Evolutionary conservation across 23 tunicate species (phyloP).

Genomic region (Halocynthia roretzi): DNA sequence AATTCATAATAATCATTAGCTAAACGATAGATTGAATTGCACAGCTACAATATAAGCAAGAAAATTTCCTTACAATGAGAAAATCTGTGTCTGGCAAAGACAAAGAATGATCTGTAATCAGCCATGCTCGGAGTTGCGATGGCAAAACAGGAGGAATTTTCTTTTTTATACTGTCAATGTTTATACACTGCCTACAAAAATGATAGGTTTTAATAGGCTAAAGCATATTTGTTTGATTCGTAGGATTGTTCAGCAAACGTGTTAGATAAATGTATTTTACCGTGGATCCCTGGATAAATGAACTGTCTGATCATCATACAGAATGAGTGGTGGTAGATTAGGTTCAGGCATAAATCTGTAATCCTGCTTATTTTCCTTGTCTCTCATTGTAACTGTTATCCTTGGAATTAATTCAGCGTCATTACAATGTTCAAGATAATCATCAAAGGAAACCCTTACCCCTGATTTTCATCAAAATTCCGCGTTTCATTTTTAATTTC

Average conservation of each 20-base stretch:
- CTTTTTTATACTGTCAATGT: slow-evolving; percentile 43
- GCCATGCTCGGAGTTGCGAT: slow-evolving; percentile 8
- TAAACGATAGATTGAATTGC: neutral
- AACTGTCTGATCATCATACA: slow-evolving; percentile 34
- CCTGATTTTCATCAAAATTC: slow-evolving; percentile 33
- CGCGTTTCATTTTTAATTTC: slow-evolving; percentile 69
- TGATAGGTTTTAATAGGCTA: no score
- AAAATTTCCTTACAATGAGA: slow-evolving; percentile 18
- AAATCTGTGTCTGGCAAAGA: slow-evolving; percentile 19
- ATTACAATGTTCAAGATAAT: neutral
- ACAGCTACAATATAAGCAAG: neutral
- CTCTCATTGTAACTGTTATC: slow-evolving; percentile 56
- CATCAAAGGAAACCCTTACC: slow-evolving; percentile 17
- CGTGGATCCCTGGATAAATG: slow-evolving; percentile 5
- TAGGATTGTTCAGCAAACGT: neutral
- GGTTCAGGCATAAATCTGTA: slow-evolving; percentile 95
- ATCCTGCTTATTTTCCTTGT: slow-evolving; percentile 61
- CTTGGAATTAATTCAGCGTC: slow-evolving; percentile 7
- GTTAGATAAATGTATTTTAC: neutral
- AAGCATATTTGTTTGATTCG: neutral
- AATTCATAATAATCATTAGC: neutral
- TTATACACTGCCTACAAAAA: slow-evolving; percentile 16
- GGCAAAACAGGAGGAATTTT: slow-evolving; percentile 30
- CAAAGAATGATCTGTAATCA: slow-evolving; percentile 14
- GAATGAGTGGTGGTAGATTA: slow-evolving; percentile 58